Evolutionary conservation across 92 coral and sea anemone species (phyloP), one percentile per base, ranked within the genome.

Genomic region (Heliopora coerulea): DNA sequence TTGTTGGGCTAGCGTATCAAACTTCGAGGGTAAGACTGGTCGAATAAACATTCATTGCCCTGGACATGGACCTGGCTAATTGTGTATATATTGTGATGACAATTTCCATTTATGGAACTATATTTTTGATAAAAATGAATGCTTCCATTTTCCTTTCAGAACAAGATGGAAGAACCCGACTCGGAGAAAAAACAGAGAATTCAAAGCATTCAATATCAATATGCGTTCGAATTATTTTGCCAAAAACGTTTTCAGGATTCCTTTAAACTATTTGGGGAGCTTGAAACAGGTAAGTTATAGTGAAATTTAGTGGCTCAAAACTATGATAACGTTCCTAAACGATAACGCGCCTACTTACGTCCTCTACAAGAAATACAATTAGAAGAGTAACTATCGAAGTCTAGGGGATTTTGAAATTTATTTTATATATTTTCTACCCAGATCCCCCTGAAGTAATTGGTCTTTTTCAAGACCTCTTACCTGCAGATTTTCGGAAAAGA

Each of bases 241-340:
- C 98, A 93, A 78, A 93, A 90, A 83, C 79, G 96, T 70, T 93
- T 93, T 88, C 91, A 93, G 57, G 98, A 93, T 50, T 93, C 98
- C 7, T 81, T 93, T 35, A 96, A 90, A 67, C 75, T 91, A 39
- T 93, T 93, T 86, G 95, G 92, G 11, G 88, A 89, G 59, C 72
- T 93, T 29, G 91, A 85, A 30, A 90, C 98, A 78, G 96, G 96
- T 89, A 63, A 10, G n/a, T n/a, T n/a, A n/a, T n/a, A 37, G 42
- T 37, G 12, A 4, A 4, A 37, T 37, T 4, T 37, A 4, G 12
- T 4, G 42, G 42, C 42, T 4, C 42, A 37, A 5, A 12, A 37
- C 6, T 37, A 5, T 37, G 42, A n/a, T n/a, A n/a, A n/a, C n/a
- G n/a, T n/a, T n/a, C n/a, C n/a, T n/a, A n/a, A n/a, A n/a, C n/a